Evolutionary conservation across 2,888 invertebrate genomes (phyloP).

Genomic region (Blera fallax): DNA sequence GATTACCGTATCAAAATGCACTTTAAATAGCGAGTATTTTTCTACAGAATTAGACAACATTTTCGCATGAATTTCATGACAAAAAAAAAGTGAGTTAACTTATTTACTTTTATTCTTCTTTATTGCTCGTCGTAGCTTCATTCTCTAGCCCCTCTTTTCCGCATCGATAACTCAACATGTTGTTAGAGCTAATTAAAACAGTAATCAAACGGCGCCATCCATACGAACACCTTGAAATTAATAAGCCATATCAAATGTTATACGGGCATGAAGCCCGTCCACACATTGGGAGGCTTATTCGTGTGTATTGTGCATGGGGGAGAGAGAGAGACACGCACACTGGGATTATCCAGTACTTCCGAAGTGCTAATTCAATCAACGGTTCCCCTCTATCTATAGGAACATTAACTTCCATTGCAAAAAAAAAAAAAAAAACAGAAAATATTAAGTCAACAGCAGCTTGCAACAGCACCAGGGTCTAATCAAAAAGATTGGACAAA

Average conservation of each 20-base stretch:
- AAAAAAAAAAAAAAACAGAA: too few species aligned
- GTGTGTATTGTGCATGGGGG: slow-evolving; percentile 4
- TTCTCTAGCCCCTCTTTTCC: slow-evolving; percentile 34
- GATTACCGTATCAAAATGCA: background rate
- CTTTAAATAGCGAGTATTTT: background rate
- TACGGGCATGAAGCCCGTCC: slow-evolving; percentile 23
- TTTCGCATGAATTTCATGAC: background rate
- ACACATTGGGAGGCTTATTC: background rate
- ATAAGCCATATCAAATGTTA: slow-evolving; percentile 62
- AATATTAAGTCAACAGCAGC: background rate
- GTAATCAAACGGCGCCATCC: slow-evolving; percentile 71
- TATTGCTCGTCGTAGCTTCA: slow-evolving; percentile 3
- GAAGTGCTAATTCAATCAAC: slow-evolving; percentile 46
- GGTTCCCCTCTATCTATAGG: background rate
- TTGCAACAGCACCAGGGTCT: slow-evolving; percentile 4
- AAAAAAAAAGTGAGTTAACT: background rate
- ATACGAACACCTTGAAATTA: slow-evolving; percentile 64
- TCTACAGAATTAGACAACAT: background rate
- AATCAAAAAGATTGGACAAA: slow-evolving; percentile 16
- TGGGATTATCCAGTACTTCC: slow-evolving; percentile 16
- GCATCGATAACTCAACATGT: slow-evolving; percentile 56
- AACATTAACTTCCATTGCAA: background rate
- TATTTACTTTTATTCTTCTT: background rate
- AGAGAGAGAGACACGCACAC: background rate
- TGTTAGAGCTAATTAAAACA: slow-evolving; percentile 62